Evolutionary conservation across 1,140 invertebrate species (phyloP), one percentile per base, ranked within the genome.

Genomic region (Ectropis grisescens): DNA sequence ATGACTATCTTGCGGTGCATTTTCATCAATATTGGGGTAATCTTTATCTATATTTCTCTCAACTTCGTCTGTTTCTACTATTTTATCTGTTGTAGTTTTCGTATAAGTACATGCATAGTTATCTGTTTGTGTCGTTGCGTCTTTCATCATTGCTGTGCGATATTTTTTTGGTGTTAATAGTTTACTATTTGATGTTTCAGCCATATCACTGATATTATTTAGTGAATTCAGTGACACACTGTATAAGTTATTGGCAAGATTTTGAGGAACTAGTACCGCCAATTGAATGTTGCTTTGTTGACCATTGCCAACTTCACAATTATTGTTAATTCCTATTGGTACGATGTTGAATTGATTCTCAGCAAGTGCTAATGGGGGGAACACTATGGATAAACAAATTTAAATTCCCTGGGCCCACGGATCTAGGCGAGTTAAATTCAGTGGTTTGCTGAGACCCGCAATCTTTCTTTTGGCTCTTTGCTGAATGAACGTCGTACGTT

Each of bases 101-200:
- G 2, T n/a, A n/a, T n/a, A 37, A 42, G 49, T 13, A 41, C 23
- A 30, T n/a, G n/a, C n/a, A n/a, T n/a, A n/a, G 83, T 75, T 41
- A 35, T 90, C 89, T 4, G 90, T 91, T 69, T 91, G 90, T 7
- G 90, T 91, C 22, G 82, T 84, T 24, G 84, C 89, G 58, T 91
- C 88, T 50, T 84, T 85, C 1, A 81, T 82, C 52, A 62, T 80
- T 19, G 57, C 41, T 7, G 55, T 57, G 37, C 86, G 81, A 58
- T 88, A 89, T 51, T 87, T 87, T 28, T 85, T 85, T 3, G 88
- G 88, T 2, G 88, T 89, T 11, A 89, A 52, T 8, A 89, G 38
- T 57, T 85, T 80, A 42, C 83, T 47, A 2, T n/a, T n/a, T n/a
- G n/a, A n/a, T 54, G 24, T 37, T 4, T 72, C 61, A 9, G 43